Percentiles rank a stretch among this genome's conserved stretches.
These are phyloP conservation scores for Anisognathus igniventris DNA, from an alignment of 2,797 vertebrate genomes.

Conservation along the genomic window DNA sequence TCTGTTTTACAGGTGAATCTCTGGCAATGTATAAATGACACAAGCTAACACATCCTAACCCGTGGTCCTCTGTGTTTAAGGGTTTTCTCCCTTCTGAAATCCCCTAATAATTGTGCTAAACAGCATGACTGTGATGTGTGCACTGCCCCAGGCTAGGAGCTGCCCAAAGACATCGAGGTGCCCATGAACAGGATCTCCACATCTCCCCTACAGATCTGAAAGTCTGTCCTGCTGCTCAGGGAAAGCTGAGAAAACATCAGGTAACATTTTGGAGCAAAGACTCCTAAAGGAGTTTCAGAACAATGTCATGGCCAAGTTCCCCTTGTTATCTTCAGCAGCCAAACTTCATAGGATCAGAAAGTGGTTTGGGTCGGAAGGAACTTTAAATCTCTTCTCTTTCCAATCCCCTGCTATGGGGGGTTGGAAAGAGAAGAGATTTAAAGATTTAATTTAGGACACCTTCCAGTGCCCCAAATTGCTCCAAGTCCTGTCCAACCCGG, in stretches of 20 bases:
- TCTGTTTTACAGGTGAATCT: not conserved
- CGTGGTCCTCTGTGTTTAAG: not conserved
- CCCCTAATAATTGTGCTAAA: not conserved
- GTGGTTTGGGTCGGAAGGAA: not conserved
- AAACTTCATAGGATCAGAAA: not conserved
- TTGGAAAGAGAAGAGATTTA: no score
- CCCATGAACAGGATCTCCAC: not conserved
- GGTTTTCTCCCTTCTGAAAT: not conserved
- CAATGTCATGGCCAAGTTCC: not conserved
- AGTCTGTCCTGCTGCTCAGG: accelerated
- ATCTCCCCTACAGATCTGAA: not conserved
- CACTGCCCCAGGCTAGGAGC: not conserved
- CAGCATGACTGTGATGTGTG: not conserved
- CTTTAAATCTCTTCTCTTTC: not conserved
- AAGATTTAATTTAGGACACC: not conserved
- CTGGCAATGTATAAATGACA: not conserved
- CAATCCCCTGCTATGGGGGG: not conserved
- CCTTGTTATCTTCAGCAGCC: not conserved
- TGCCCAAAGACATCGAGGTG: accelerated
- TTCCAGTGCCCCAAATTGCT: not conserved
- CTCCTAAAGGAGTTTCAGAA: not conserved
- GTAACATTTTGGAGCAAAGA: not conserved
- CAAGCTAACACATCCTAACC: not conserved
- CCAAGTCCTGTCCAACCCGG: not conserved
- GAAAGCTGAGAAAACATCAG: not conserved